Conservation (phyloP, 1,140 invertebrate species). For the Megalonaias nervosa region DNA sequence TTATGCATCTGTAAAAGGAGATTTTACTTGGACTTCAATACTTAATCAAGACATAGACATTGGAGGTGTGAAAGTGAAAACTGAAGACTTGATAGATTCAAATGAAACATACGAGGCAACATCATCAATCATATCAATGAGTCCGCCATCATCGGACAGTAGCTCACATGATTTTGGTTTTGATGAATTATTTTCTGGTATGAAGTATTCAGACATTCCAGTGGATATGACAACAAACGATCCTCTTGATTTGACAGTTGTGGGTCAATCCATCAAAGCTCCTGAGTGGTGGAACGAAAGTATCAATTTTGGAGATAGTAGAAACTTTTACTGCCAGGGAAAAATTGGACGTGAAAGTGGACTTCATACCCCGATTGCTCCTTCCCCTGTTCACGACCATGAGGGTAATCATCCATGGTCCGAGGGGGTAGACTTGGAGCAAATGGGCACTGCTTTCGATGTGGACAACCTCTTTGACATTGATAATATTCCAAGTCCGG, state of each 20-base stretch:
- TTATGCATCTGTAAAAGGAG: constrained; percentile 54
- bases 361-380: constrained; percentile 58
- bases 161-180: constrained; percentile 63
- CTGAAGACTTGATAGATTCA: constrained; percentile 65
- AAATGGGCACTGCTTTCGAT: constrained; percentile 63
- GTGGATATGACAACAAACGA: constrained; percentile 58
- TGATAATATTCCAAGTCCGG: constrained; percentile 62
- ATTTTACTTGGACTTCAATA: constrained; percentile 73
- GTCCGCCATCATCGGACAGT: constrained; percentile 65
- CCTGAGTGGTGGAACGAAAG: constrained; percentile 68
- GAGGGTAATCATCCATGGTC: constrained; percentile 58
- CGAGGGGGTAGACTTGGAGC: constrained; percentile 52
- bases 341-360: constrained; percentile 42
- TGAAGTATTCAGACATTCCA: constrained; percentile 46
- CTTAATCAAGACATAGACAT: constrained; percentile 73
- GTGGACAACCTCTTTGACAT: constrained; percentile 68
- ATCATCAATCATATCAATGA: constrained; percentile 59
- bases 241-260: constrained; percentile 65
- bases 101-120: constrained; percentile 40
- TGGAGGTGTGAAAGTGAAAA: constrained; percentile 68
- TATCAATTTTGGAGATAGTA: constrained; percentile 39
- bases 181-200: constrained; percentile 61
- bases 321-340: constrained; percentile 28
- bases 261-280: constrained; percentile 62
- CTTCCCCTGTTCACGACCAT: constrained; percentile 50